Conservation (phyloP, 2,797 vertebrate genomes). For the Sebastes vulpes region DNA sequence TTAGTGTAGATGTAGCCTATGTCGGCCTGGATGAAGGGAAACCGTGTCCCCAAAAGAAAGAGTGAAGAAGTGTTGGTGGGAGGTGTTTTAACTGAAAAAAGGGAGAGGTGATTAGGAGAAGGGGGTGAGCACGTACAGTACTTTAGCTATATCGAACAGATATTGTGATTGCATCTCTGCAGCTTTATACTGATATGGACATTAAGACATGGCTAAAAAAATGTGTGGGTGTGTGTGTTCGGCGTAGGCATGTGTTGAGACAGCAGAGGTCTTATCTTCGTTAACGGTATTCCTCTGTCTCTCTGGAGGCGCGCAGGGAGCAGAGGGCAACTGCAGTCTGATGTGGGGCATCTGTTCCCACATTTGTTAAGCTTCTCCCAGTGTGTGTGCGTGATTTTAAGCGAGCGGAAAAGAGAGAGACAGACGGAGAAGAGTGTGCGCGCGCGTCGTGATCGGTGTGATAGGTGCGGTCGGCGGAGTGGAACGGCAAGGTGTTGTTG, state of each 20-base stretch:
- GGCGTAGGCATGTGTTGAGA: slow-evolving; percentile 30
- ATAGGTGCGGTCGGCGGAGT: slow-evolving; percentile 76
- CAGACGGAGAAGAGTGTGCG: slow-evolving; percentile 26
- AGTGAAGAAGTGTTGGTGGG: background rate
- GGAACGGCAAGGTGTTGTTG: slow-evolving; percentile 81
- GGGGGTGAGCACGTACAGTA: background rate
- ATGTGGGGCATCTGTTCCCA: slow-evolving; percentile 85
- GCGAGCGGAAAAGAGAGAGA: slow-evolving; percentile 10
- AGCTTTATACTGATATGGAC: slow-evolving; percentile 22
- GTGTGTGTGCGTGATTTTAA: slow-evolving; percentile 35
- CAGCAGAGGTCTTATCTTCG: slow-evolving; percentile 76
- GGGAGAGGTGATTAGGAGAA: background rate
- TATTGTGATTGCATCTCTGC: slow-evolving; percentile 18
- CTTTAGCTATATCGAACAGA: background rate
- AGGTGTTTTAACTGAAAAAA: background rate
- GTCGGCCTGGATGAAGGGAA: slow-evolving; percentile 19
- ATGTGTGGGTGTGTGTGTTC: background rate
- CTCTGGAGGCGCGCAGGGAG: slow-evolving; percentile 72
- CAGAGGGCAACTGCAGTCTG: slow-evolving; percentile 80
- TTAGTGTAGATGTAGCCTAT: no score
- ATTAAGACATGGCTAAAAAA: slow-evolving; percentile 20
- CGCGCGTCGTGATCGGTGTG: slow-evolving; percentile 56
- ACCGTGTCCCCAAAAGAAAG: background rate
- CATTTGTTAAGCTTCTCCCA: slow-evolving; percentile 79
- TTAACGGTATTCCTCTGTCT: slow-evolving; percentile 69